Evolutionary conservation across 2,888 invertebrate species (phyloP), one percentile per base, ranked within the genome.

Genomic region (Caenorhabditis virilis): DNA sequence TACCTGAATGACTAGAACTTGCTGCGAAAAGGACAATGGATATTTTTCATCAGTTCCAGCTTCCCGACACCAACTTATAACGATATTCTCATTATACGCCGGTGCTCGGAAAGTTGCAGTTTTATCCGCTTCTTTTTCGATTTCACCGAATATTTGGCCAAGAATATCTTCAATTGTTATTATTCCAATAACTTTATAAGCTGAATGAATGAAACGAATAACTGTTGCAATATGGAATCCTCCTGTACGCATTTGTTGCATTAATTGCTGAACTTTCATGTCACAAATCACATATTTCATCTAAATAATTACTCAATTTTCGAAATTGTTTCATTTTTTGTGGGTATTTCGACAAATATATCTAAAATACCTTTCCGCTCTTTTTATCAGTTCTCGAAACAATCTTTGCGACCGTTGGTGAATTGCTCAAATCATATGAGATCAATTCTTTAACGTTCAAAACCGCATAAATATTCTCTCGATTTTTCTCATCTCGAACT

Each of bases 121-220:
- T 15, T 46, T 26, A 26, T 57, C 49, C 16, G 45, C 42, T 23
- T 27, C 41, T 16, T 53, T 48, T 41, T 65, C 65, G 33, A 65
- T 60, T 27, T 65, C 50, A 18, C 65, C 65, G 25, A 65, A 60
- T 13, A 65, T 39, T 39, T 65, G 45, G 16, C 59, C 65, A 0
- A 65, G 50, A 46, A 65, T 65, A 23, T 65, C 60, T 36, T 65
- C 65, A 23, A 65, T 56, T 15, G 65, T 65, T 20, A 65, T 56
- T 41, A 65, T 65, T 16, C 65, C 65, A 18, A 60, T 23, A 1
- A 60, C 45, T 41, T 60, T 52, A 9, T 50, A 52, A 0, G 39
- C 33, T 25, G 49, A 46, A n/a, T 47, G 26, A 11, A 18, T 22
- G 18, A 56, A 56, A 25, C 60, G 48, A 25, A 52, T 49, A 15